These are phyloP conservation scores for Perodicticus potto DNA, from an alignment of 2,797 vertebrate species.

Conservation along the genomic window DNA sequence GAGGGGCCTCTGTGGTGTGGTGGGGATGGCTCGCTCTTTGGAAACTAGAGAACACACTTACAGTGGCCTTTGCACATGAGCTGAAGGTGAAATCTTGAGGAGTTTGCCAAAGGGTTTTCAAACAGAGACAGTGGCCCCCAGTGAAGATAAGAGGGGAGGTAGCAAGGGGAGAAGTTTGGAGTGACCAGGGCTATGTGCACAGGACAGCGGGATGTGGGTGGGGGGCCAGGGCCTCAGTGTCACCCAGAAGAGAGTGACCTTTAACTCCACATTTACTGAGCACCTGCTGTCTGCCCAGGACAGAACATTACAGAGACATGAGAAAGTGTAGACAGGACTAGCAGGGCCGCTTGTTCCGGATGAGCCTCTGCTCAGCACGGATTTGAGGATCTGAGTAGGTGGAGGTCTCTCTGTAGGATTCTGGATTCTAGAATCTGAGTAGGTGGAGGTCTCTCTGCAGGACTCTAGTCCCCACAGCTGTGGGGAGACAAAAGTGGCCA, in stretches of 20 bases:
- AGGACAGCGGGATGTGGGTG: neutral
- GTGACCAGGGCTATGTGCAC: neutral
- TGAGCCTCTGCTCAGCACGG: neutral
- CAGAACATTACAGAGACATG: neutral
- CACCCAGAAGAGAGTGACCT: neutral
- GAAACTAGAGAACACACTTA: neutral
- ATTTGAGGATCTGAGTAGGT: too few species aligned
- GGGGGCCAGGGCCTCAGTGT: neutral
- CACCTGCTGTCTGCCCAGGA: neutral
- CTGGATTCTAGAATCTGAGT: neutral
- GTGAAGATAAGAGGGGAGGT: neutral
- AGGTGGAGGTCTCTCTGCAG: fast-evolving
- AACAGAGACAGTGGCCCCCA: neutral
- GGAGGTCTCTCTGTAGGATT: fast-evolving
- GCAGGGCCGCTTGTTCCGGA: neutral
- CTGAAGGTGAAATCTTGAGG: neutral
- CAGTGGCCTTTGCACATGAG: neutral
- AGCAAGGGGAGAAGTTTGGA: neutral
- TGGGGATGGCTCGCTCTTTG: neutral
- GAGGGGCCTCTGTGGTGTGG: too few species aligned
- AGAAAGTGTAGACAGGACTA: neutral
- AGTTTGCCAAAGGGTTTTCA: neutral
- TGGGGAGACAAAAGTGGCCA: neutral
- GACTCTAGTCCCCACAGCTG: neutral
- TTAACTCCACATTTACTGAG: neutral